Percentiles rank a stretch among this genome's conserved stretches.
These are phyloP conservation scores for Virgularia gustaviana DNA, from an alignment of 92 coral and sea anemone genomes.

Conservation along the genomic window DNA sequence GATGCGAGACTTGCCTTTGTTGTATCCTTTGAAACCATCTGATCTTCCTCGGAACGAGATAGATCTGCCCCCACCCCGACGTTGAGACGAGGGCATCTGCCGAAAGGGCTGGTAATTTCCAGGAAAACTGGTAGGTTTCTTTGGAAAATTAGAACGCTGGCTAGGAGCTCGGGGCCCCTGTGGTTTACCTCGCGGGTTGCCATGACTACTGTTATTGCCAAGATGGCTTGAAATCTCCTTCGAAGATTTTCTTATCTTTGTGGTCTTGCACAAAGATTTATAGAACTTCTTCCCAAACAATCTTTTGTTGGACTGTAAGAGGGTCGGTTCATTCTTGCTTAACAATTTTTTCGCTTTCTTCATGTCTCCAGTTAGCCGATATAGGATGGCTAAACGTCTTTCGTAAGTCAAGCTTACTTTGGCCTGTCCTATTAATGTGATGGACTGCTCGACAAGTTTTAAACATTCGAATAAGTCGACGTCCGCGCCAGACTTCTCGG, in stretches of 20 bases:
- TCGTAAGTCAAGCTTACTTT: conserved; percentile 35
- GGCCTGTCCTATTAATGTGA: conserved; percentile 43
- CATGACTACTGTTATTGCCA: neutral
- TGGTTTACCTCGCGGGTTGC: neutral
- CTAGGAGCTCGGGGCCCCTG: conserved; percentile 9
- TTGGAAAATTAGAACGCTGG: too few species aligned
- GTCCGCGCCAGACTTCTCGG: conserved; percentile 1
- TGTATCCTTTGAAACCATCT: conserved; percentile 4
- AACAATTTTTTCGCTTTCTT: too few species aligned
- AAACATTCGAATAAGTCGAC: conserved; percentile 42
- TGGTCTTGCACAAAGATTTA: too few species aligned
- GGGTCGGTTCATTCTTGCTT: too few species aligned
- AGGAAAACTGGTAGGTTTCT: too few species aligned
- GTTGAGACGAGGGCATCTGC: conserved; percentile 3
- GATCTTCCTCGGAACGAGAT: conserved; percentile 19
- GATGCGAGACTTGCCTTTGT: conserved; percentile 26
- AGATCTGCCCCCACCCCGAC: conserved; percentile 27
- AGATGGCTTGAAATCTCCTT: neutral
- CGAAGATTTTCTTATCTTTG: too few species aligned
- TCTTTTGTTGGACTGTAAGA: too few species aligned
- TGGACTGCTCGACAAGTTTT: conserved; percentile 41
- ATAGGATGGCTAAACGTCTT: conserved; percentile 17
- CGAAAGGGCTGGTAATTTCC: conserved; percentile 44
- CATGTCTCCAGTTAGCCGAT: conserved; percentile 37
- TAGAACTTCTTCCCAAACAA: too few species aligned